These are phyloP conservation scores for Eulemur mongoz DNA, from an alignment of 2,797 vertebrate genomes.

Conservation along the genomic window DNA sequence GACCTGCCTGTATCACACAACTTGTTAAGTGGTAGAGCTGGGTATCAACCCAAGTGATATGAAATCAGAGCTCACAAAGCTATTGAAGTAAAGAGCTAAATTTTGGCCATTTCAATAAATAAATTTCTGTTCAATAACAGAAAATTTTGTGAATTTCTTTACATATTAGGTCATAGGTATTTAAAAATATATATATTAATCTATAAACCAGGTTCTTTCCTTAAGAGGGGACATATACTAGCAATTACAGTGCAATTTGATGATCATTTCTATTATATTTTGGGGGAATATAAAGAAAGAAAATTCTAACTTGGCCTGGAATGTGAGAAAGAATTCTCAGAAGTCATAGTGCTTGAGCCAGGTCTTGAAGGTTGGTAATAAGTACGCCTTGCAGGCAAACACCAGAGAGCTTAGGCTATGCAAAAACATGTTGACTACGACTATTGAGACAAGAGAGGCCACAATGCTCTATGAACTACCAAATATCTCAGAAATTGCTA, in stretches of 20 bases:
- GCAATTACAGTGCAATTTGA: not conserved
- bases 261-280: not conserved
- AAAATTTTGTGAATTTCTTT: slow-evolving; percentile 15
- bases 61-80: not conserved
- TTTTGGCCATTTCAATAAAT: not conserved
- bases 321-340: not conserved
- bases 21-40: not conserved
- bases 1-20: not conserved
- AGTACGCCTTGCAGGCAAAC: not conserved
- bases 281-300: not conserved
- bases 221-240: not conserved
- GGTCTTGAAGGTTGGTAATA: not conserved
- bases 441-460: not conserved
- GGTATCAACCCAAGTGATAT: not conserved
- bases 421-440: not conserved
- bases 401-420: not conserved
- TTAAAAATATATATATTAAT: not conserved
- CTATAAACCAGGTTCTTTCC: not conserved
- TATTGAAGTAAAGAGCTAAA: not conserved
- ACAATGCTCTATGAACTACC: not conserved
- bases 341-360: not conserved
- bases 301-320: not conserved
- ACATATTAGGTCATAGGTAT: not conserved
- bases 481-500: not conserved
- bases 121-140: too few species aligned